phyloP scores from a whole-genome alignment of 2,797 vertebrate genomes.

The Uromys caudimaculatus region DNA sequence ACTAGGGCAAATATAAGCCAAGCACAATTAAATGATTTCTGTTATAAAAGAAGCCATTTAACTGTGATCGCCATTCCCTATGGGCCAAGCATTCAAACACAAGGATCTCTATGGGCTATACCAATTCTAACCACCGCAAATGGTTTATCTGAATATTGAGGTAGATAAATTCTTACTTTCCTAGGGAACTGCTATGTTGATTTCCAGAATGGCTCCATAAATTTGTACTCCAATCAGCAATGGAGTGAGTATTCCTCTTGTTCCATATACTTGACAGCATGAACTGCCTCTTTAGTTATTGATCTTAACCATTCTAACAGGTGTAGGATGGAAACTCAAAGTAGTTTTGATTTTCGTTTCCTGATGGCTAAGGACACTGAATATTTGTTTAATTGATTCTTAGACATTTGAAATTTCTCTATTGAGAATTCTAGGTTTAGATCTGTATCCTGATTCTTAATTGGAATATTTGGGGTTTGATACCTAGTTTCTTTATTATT shows the following conservation, averaged over 20 bases:
- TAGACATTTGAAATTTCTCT: neutral
- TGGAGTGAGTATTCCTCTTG: neutral
- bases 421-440: neutral
- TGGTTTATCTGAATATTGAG: neutral
- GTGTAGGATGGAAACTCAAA: neutral
- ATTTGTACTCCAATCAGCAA: neutral
- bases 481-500: neutral
- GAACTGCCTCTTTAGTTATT: neutral
- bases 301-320: neutral
- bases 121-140: too few species aligned
- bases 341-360: neutral
- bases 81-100: neutral
- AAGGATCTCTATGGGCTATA: neutral
- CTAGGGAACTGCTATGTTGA: neutral
- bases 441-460: too few species aligned
- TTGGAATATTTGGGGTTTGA: neutral
- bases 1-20: neutral
- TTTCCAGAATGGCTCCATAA: neutral
- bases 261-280: neutral
- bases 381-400: neutral
- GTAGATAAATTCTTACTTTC: neutral
- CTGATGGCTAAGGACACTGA: neutral
- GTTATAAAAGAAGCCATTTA: neutral
- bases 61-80: neutral
- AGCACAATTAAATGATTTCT: neutral